Evolutionary conservation across 2,888 invertebrate species (phyloP).

Genomic region (Drosophila leonis): DNA sequence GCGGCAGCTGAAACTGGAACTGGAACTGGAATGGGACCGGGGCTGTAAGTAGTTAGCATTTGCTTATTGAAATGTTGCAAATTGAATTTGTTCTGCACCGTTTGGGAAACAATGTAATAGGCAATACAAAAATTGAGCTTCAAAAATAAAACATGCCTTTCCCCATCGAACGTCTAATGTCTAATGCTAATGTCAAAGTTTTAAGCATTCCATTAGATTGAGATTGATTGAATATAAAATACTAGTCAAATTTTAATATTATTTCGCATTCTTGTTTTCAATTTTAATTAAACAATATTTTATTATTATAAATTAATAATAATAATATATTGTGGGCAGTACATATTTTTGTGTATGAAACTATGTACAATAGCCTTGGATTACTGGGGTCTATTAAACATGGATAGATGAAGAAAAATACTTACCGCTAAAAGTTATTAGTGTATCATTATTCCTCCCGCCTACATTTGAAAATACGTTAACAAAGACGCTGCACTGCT

Average conservation of each 20-base stretch:
- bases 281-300: background rate
- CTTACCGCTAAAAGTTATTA: too few relatives aligned
- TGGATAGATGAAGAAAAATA: too few relatives aligned
- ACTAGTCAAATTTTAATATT: too few relatives aligned
- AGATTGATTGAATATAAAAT: too few relatives aligned
- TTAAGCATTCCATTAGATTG: background rate
- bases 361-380: too few relatives aligned
- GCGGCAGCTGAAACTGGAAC: conserved; percentile 25
- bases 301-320: background rate
- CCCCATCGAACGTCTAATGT: too few relatives aligned
- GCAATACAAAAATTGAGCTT: conserved; percentile 4
- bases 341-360: too few relatives aligned
- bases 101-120: conserved; percentile 14
- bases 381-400: too few relatives aligned
- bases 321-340: too few relatives aligned
- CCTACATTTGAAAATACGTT: conserved; percentile 11
- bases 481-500: conserved; percentile 1
- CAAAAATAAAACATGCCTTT: too few relatives aligned
- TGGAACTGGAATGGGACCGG: conserved; percentile 22
- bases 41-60: conserved; percentile 58
- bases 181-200: background rate
- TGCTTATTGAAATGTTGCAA: conserved; percentile 72
- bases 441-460: background rate
- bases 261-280: background rate
- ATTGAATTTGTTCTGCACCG: conserved; percentile 54